phyloP scores from a whole-genome alignment of 1,140 invertebrate genomes.

The Notospermus geniculatus region DNA sequence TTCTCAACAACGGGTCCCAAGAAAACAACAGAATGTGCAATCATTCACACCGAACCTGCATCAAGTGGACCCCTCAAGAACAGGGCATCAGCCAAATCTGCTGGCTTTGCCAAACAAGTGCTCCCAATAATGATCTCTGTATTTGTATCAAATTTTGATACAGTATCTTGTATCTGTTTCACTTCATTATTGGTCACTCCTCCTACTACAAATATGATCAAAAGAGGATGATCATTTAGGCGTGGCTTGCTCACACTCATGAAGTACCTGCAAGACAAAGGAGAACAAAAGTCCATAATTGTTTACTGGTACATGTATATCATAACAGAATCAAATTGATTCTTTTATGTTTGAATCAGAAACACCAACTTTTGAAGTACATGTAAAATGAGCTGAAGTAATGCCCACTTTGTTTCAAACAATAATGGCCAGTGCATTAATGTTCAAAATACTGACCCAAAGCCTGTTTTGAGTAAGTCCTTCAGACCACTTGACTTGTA shows the following conservation, averaged over 20 bases:
- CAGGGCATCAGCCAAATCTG: constrained; percentile 20
- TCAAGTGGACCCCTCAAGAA: constrained; percentile 11
- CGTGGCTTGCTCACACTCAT: constrained; percentile 36
- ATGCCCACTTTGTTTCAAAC: too few species aligned
- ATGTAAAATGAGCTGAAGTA: too few species aligned
- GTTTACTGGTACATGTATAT: too few species aligned
- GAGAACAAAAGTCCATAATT: background rate
- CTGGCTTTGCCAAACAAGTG: constrained; percentile 25
- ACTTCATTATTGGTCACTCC: constrained; percentile 39
- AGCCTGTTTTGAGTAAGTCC: constrained; percentile 56
- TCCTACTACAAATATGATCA: constrained; percentile 42
- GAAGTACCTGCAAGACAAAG: constrained; percentile 33
- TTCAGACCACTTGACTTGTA: constrained; percentile 51
- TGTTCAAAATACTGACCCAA: too few species aligned
- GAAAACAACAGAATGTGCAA: too few species aligned
- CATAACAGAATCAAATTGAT: too few species aligned
- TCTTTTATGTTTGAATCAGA: too few species aligned
- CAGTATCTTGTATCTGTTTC: constrained; percentile 34
- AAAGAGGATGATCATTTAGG: constrained; percentile 37
- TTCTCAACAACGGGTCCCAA: too few species aligned
- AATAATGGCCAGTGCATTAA: constrained; percentile 10
- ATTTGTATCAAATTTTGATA: constrained; percentile 23
- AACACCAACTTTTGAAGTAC: too few species aligned
- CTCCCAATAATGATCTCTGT: constrained; percentile 36
- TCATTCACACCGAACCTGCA: background rate